Conservation (phyloP, 2,888 invertebrate genomes). For the Chironomus riparius region DNA sequence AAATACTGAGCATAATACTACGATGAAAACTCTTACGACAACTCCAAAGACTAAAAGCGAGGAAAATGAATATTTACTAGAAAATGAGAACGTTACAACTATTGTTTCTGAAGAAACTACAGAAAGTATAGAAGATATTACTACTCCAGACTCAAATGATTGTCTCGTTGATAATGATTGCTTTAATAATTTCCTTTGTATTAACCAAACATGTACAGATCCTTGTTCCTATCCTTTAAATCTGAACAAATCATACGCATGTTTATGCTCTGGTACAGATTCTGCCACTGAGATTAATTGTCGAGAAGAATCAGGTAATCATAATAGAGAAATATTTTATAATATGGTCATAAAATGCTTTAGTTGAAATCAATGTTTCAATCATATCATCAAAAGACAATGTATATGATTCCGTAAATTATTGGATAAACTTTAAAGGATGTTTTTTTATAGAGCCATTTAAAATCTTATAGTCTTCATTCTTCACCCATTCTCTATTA, state of each 20-base stretch:
- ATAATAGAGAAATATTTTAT: background rate
- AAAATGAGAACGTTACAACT: constrained; percentile 11
- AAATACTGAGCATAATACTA: background rate
- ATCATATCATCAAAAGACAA: constrained; percentile 4
- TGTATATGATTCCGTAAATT: background rate
- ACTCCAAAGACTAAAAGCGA: background rate
- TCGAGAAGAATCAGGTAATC: constrained; percentile 53
- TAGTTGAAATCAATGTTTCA: background rate
- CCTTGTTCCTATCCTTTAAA: constrained; percentile 45
- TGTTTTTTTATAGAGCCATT: background rate
- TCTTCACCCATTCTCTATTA: background rate
- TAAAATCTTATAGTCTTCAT: background rate
- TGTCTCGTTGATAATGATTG: constrained; percentile 36
- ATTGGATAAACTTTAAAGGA: background rate
- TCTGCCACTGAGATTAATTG: constrained; percentile 46
- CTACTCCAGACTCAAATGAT: background rate
- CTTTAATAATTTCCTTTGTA: constrained; percentile 37
- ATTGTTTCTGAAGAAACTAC: constrained; percentile 21
- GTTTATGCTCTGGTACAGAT: constrained; percentile 46
- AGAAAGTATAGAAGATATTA: constrained; percentile 4
- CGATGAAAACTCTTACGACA: background rate
- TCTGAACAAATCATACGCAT: constrained; percentile 46
- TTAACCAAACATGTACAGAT: constrained; percentile 44
- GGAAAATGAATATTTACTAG: background rate
- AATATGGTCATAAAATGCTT: background rate